These are phyloP conservation scores for Drosophila tsacasi DNA, from an alignment of 1,140 invertebrate species.

Conservation along the genomic window DNA sequence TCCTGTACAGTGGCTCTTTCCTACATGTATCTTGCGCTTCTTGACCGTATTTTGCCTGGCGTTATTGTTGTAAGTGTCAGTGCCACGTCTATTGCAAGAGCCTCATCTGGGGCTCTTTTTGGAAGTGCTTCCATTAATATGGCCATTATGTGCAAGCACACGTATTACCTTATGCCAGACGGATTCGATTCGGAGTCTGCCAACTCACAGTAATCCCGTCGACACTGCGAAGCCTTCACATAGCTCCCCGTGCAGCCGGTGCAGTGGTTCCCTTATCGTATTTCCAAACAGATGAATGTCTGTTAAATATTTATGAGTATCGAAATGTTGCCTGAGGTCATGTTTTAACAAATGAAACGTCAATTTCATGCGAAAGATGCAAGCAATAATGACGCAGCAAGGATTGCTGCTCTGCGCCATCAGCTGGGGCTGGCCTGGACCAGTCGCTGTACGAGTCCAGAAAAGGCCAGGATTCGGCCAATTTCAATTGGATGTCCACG, in stretches of 20 bases:
- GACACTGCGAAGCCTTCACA: slow-evolving; percentile 6
- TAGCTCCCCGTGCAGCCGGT: slow-evolving; percentile 7
- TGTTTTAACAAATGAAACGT: slow-evolving; percentile 78
- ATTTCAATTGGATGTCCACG: slow-evolving; percentile 3
- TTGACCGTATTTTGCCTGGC: not conserved
- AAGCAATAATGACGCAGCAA: slow-evolving; percentile 40
- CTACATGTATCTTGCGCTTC: not conserved
- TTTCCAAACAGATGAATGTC: slow-evolving; percentile 70
- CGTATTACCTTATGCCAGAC: slow-evolving; percentile 11
- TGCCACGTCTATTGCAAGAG: slow-evolving; percentile 22
- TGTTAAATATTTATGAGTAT: slow-evolving; percentile 77
- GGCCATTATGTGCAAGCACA: slow-evolving; percentile 44
- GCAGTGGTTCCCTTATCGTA: slow-evolving; percentile 40
- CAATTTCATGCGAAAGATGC: slow-evolving; percentile 70
- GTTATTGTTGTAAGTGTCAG: slow-evolving; percentile 28
- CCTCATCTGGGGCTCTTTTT: slow-evolving; percentile 8
- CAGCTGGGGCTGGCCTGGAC: not conserved
- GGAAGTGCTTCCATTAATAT: slow-evolving; percentile 33
- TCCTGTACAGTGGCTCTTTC: too few relatives aligned
- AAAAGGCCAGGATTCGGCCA: not conserved
- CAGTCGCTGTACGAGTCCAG: too few relatives aligned
- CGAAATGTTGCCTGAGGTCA: slow-evolving; percentile 76
- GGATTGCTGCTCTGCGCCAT: slow-evolving; percentile 5
- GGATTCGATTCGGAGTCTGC: slow-evolving; percentile 20
- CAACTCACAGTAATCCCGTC: slow-evolving; percentile 15